Evolutionary conservation across 2,888 invertebrate genomes (phyloP).

Genomic region (Mechanitis mazaeus): DNA sequence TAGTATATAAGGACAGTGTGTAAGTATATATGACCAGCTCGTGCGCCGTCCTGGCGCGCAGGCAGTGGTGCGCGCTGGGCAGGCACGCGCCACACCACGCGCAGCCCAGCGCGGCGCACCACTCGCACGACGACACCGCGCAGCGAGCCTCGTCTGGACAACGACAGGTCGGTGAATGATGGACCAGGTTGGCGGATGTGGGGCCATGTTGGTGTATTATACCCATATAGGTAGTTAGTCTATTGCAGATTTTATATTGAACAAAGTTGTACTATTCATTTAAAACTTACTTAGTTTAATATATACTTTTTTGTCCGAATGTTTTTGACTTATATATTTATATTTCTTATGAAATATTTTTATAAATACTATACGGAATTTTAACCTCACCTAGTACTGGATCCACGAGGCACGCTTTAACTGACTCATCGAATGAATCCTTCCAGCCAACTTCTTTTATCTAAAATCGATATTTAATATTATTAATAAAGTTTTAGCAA

Average conservation of each 20-base stretch:
- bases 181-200: too few species aligned
- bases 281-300: too few species aligned
- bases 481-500: too few species aligned
- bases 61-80: constrained; percentile 47
- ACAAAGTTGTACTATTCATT: too few species aligned
- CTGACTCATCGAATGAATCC: constrained; percentile 54
- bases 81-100: constrained; percentile 67
- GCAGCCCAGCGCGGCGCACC: constrained; percentile 62
- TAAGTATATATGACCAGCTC: constrained; percentile 8
- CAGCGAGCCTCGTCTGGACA: constrained; percentile 53
- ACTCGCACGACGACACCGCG: constrained; percentile 48
- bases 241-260: too few species aligned
- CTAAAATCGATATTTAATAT: constrained; percentile 35
- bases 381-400: constrained; percentile 49
- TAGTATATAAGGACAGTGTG: neutral
- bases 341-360: too few species aligned
- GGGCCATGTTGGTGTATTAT: too few species aligned
- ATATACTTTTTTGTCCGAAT: too few species aligned
- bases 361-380: neutral
- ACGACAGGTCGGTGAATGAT: neutral
- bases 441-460: constrained; percentile 62
- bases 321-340: too few species aligned
- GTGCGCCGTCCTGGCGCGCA: constrained; percentile 45
- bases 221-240: too few species aligned
- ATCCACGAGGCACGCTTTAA: constrained; percentile 52